Evolutionary conservation across 2,113 vertebrate species (phyloP).

Genomic region (Irena cyanogastra): DNA sequence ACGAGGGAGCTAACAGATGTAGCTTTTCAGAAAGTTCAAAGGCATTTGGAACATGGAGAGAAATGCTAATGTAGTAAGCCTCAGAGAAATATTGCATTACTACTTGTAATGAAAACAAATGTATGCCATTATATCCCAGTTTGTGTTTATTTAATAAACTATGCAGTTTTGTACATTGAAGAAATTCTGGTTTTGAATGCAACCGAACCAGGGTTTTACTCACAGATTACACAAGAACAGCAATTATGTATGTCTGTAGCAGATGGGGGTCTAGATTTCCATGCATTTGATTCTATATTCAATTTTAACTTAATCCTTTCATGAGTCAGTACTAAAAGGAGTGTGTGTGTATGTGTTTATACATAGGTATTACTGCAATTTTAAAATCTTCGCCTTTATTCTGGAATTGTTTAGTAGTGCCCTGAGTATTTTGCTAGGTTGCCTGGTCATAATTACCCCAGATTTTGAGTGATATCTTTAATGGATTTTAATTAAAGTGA

Average conservation of each 20-base stretch:
- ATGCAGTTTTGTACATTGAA: constrained; percentile 51
- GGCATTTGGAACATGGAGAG: constrained; percentile 67
- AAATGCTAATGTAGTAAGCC: constrained; percentile 74
- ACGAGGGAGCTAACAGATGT: constrained; percentile 77
- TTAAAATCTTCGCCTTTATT: constrained; percentile 47
- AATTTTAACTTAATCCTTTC: constrained; percentile 10
- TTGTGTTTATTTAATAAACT: constrained; percentile 80
- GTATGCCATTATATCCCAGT: constrained; percentile 75
- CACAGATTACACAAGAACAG: background rate
- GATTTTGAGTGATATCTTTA: constrained; percentile 55
- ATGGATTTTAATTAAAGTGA: constrained; percentile 58
- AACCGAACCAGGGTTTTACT: constrained; percentile 43
- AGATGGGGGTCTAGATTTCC: background rate
- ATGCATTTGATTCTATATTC: background rate
- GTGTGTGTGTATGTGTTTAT: background rate
- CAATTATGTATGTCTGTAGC: background rate
- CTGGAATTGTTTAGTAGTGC: constrained; percentile 45
- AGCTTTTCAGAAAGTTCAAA: constrained; percentile 82
- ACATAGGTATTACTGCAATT: background rate
- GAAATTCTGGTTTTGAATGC: constrained; percentile 36
- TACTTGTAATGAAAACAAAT: constrained; percentile 79
- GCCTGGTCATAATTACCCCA: constrained; percentile 32
- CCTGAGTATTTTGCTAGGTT: constrained; percentile 36
- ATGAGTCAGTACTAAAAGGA: constrained; percentile 11
- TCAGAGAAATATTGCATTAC: constrained; percentile 73